phyloP scores from a whole-genome alignment of 2,113 vertebrate species.

The Lamprologus lemairii region DNA sequence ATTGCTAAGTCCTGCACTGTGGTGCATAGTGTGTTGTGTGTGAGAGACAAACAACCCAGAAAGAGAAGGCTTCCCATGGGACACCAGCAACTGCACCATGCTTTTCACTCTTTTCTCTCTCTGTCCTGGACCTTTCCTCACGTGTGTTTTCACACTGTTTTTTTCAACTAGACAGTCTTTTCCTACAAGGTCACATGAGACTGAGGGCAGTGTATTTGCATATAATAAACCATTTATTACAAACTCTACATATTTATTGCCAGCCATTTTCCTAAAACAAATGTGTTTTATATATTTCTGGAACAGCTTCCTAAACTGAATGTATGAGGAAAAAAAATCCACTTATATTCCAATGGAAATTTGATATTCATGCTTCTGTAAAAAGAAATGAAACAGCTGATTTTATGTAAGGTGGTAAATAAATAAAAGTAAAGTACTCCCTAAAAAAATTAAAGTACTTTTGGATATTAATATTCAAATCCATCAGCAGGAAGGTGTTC shows the following conservation, averaged over 20 bases:
- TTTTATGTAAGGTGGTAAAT: neutral
- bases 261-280: neutral
- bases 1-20: neutral
- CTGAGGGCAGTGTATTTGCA: neutral
- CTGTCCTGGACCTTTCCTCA: neutral
- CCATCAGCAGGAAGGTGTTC: neutral
- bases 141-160: neutral
- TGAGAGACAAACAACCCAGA: constrained; percentile 48
- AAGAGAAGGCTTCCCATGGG: constrained; percentile 40
- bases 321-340: neutral
- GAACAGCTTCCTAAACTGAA: neutral
- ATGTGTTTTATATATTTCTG: neutral
- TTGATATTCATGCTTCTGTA: neutral
- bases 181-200: neutral
- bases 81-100: constrained; percentile 43
- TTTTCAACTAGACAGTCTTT: neutral
- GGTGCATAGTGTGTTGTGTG: constrained; percentile 29
- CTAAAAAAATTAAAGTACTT: neutral
- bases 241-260: neutral
- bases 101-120: neutral
- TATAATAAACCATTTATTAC: neutral
- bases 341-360: neutral
- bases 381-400: neutral
- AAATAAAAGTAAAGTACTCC: neutral
- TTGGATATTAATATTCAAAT: neutral